phyloP scores from a whole-genome alignment of 2,113 vertebrate species.

The Zosterops lateralis region DNA sequence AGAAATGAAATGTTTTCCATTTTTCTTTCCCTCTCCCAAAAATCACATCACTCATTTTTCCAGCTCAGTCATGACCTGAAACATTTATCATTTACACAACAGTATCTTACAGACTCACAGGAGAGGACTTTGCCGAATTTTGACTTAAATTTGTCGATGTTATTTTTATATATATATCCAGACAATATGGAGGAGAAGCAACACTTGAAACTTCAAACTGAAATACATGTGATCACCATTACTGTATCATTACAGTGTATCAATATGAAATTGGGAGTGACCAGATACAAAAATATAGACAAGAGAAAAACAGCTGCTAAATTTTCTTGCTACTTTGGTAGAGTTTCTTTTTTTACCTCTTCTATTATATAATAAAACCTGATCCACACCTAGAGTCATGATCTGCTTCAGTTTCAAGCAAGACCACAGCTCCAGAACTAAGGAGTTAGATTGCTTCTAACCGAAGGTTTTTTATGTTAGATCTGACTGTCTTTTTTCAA shows the following conservation, averaged over 20 bases:
- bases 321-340: not conserved
- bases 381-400: not conserved
- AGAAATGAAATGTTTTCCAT: not conserved
- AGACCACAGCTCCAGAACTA: not conserved
- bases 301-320: not conserved
- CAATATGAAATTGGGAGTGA: not conserved
- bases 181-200: not conserved
- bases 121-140: not conserved
- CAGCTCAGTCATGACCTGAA: not conserved
- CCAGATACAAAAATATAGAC: not conserved
- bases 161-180: not conserved
- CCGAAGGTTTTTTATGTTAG: not conserved
- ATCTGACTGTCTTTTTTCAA: not conserved
- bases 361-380: not conserved
- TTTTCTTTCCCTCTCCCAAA: not conserved
- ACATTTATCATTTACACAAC: not conserved
- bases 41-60: not conserved
- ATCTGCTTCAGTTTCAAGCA: not conserved
- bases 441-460: not conserved
- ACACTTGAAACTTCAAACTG: not conserved
- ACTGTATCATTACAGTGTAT: not conserved
- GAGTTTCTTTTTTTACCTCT: not conserved
- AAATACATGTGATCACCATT: not conserved
- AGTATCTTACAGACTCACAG: not conserved
- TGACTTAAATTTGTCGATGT: not conserved